phyloP scores from a whole-genome alignment of 2,888 invertebrate genomes.

The Hypomecis atomaria region DNA sequence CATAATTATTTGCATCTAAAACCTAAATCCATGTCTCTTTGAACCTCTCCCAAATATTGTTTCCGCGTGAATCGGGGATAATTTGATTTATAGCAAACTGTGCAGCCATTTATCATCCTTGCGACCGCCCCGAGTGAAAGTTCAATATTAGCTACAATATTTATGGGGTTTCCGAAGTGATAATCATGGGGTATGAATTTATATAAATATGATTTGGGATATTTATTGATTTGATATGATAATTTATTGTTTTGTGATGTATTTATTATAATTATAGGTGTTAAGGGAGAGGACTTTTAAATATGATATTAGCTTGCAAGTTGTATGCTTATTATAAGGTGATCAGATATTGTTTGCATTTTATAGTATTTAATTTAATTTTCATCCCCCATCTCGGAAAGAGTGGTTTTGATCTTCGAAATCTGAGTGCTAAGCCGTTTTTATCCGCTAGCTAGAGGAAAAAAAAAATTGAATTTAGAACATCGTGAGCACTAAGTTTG shows the following conservation, averaged over 20 bases:
- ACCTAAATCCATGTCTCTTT: conserved; percentile 12
- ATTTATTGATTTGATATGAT: conserved; percentile 13
- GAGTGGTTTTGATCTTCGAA: no score
- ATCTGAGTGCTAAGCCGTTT: no score
- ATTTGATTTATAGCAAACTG: conserved; percentile 42
- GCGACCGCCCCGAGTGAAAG: conserved; percentile 40
- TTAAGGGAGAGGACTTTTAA: no score
- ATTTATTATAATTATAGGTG: neutral
- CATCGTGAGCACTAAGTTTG: no score
- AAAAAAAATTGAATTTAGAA: no score
- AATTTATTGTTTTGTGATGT: conserved; percentile 4
- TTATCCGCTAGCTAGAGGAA: no score
- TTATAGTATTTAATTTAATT: neutral
- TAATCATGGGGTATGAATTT: conserved; percentile 37
- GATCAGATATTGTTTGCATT: no score
- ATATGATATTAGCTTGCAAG: no score
- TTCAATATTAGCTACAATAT: conserved; percentile 45
- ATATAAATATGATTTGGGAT: conserved; percentile 14
- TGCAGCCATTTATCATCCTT: conserved; percentile 40
- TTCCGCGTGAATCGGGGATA: conserved; percentile 36
- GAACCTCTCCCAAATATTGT: conserved; percentile 30
- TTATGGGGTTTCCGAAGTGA: conserved; percentile 40
- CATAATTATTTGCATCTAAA: neutral
- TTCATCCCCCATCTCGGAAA: no score
- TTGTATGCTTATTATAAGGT: no score